Evolutionary conservation across 2,113 vertebrate genomes (phyloP).

Genomic region (Perognathus longimembris): DNA sequence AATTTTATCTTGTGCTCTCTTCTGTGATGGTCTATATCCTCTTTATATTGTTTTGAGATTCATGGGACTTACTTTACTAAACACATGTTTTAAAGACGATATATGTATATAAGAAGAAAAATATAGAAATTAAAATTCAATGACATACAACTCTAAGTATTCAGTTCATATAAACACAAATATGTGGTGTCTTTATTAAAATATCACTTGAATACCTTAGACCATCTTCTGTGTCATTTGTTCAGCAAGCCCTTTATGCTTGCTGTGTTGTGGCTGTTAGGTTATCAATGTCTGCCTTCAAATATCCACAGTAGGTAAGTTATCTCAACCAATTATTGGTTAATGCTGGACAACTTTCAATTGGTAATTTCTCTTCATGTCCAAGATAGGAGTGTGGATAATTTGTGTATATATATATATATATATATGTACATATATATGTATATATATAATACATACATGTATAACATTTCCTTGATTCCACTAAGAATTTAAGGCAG

Average conservation of each 20-base stretch:
- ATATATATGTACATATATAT: background rate
- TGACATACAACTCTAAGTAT: constrained; percentile 20
- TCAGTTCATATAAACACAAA: constrained; percentile 78
- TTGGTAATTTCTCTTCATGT: background rate
- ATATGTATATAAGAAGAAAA: background rate
- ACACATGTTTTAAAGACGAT: constrained; percentile 76
- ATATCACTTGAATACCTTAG: background rate
- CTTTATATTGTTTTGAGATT: constrained; percentile 70
- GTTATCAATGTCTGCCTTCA: background rate
- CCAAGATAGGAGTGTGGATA: background rate
- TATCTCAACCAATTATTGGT: background rate
- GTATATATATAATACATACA: background rate
- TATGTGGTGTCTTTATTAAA: constrained; percentile 64
- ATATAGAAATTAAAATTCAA: constrained; percentile 15
- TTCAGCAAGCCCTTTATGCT: background rate
- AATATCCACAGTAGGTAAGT: background rate
- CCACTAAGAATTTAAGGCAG: constrained; percentile 34
- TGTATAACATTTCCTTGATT: constrained; percentile 32
- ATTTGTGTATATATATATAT: background rate
- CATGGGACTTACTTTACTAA: constrained; percentile 70
- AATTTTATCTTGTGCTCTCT: constrained; percentile 21
- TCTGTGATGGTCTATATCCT: background rate
- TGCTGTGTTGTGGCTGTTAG: background rate
- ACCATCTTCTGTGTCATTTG: background rate
- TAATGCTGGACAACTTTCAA: background rate